Evolutionary conservation across 2,888 invertebrate genomes (phyloP).

Genomic region (Ormyrus labotus): DNA sequence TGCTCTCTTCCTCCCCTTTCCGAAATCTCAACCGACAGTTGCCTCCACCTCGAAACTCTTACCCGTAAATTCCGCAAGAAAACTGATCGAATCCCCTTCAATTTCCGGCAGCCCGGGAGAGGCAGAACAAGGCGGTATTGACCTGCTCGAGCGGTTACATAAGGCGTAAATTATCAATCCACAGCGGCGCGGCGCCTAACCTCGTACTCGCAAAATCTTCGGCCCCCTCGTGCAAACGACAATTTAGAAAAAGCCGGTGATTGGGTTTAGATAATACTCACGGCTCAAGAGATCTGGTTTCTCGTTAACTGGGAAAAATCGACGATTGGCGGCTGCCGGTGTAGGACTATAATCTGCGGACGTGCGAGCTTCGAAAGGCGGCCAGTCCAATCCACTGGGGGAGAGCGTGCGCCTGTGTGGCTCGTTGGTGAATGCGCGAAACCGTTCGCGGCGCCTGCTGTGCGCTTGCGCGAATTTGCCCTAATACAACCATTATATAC

Average conservation of each 20-base stretch:
- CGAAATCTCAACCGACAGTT: too few species aligned
- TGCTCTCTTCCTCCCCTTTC: too few species aligned
- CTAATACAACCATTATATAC: not conserved
- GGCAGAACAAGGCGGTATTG: conserved; percentile 66
- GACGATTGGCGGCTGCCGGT: not conserved
- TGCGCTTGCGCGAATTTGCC: conserved; percentile 61
- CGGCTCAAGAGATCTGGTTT: not conserved
- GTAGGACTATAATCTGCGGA: conserved; percentile 23
- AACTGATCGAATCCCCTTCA: not conserved
- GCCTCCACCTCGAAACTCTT: too few species aligned
- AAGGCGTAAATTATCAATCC: conserved; percentile 62
- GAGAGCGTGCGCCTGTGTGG: not conserved
- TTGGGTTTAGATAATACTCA: not conserved
- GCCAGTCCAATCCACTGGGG: conserved; percentile 27
- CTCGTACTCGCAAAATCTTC: not conserved
- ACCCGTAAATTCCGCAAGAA: too few species aligned
- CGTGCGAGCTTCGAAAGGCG: conserved; percentile 24
- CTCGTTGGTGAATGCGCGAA: not conserved
- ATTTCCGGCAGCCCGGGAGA: conserved; percentile 29
- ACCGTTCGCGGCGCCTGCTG: not conserved
- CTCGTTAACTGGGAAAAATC: too few species aligned
- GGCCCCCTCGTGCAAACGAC: conserved; percentile 62
- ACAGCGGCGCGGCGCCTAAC: conserved; percentile 24
- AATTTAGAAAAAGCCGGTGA: conserved; percentile 50
- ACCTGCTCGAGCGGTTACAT: conserved; percentile 72